Evolutionary conservation across 2,888 invertebrate genomes (phyloP), one percentile per base, ranked within the genome.

Genomic region (Lithophane leautieri): DNA sequence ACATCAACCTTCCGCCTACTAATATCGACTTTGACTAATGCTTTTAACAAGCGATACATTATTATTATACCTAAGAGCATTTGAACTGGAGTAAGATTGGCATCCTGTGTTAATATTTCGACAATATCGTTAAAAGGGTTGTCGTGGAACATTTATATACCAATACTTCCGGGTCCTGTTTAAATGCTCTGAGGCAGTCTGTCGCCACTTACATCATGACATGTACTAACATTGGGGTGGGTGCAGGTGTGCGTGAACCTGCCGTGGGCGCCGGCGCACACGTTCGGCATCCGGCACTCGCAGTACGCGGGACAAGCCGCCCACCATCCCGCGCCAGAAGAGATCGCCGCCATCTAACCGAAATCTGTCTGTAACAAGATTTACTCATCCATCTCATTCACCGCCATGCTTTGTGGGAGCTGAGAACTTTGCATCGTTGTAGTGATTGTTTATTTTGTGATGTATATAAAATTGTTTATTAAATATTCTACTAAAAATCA

Each of bases 241-340:
- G 89, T 90, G 89, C 94, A 97, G 97, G 97, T 97, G 86, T 97
- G 97, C 92, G 95, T 97, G 91, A 97, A 97, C 90, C 94, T 97
- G 85, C 97, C 96, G 74, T 97, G 97, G 94, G 97, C 98, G 82
- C 98, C 98, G 54, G 97, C 97, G 88, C 98, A 98, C 91, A 98
- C 98, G 47, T 98, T 98, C 91, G 98, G 98, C 86, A 98, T 98
- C 91, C 97, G 97, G 87, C 98, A 98, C 93, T 98, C 98, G 67
- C 97, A 96, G 74, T 98, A 97, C 94, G 96, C 97, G 89, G 98
- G 98, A 65, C 95, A 97, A 88, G 90, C 97, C 66, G 92, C 84
- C 73, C 83, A 92, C 89, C 93, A 94, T 87, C 92, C 95, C 19
- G 93, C 94, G 44, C 95, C 96, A 58, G 96, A 96, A 90, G 94